Percentiles rank a stretch among this genome's conserved stretches.
Evolutionary conservation across 2,888 invertebrate species (phyloP).

Genomic region (Andrena camellia): DNA sequence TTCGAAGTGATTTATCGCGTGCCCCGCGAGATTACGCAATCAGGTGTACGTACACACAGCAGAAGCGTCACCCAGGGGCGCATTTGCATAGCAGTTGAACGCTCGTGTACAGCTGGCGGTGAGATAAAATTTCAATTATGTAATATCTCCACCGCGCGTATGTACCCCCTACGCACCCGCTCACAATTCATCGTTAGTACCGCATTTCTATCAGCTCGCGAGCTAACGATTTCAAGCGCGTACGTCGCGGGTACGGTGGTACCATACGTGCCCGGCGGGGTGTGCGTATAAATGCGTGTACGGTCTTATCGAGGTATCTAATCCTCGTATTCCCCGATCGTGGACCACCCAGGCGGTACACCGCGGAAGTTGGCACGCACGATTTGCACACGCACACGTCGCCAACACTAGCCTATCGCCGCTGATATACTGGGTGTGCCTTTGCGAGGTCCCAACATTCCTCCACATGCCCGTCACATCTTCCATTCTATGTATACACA

Average conservation of each 20-base stretch:
- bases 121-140: conserved; percentile 61
- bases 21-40: conserved; percentile 10
- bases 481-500: background rate
- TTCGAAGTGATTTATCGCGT: conserved; percentile 20
- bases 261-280: conserved; percentile 18
- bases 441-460: background rate
- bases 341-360: conserved; percentile 78
- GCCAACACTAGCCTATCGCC: conserved; percentile 31
- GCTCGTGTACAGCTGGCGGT: background rate
- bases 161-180: background rate
- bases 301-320: conserved; percentile 69
- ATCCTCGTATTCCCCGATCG: conserved; percentile 70
- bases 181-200: conserved; percentile 63
- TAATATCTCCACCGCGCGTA: conserved; percentile 40
- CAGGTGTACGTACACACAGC: conserved; percentile 1
- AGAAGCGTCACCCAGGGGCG: conserved; percentile 16
- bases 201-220: conserved; percentile 53
- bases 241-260: conserved; percentile 25
- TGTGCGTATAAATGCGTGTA: conserved; percentile 62
- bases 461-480: background rate
- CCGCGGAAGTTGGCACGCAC: conserved; percentile 78
- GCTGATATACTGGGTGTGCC: conserved; percentile 58
- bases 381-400: conserved; percentile 65
- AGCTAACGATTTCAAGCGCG: conserved; percentile 52
- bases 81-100: conserved; percentile 10